phyloP scores from a whole-genome alignment of 2,888 invertebrate genomes.

The Thera britannica region DNA sequence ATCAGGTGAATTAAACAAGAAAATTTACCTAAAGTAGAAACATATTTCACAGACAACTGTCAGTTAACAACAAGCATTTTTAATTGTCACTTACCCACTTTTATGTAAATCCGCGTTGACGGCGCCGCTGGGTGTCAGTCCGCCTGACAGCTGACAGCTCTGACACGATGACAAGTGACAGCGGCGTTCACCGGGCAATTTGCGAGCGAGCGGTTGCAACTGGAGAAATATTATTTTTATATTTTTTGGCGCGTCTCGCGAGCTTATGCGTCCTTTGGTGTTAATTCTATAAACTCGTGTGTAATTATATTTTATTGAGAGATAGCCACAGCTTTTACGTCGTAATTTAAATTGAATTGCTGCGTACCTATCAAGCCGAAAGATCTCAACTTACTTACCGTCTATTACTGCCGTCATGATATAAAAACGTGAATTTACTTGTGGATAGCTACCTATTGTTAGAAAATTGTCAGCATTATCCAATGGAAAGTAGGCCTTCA shows the following conservation, averaged over 20 bases:
- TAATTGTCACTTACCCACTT: constrained; percentile 72
- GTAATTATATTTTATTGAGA: constrained; percentile 2
- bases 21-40: constrained; percentile 38
- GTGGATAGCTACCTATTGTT: no score
- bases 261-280: constrained; percentile 41
- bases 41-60: constrained; percentile 24
- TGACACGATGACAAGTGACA: constrained; percentile 75
- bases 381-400: no score
- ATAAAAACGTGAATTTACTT: no score
- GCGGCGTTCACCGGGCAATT: constrained; percentile 71
- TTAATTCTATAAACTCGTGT: constrained; percentile 31
- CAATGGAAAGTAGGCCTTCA: no score
- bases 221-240: constrained; percentile 59
- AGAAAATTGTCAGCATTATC: no score
- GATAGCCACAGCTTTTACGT: neutral
- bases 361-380: no score
- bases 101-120: constrained; percentile 76
- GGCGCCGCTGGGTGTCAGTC: constrained; percentile 53
- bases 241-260: constrained; percentile 47
- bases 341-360: neutral
- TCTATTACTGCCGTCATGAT: no score
- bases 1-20: constrained; percentile 8
- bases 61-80: constrained; percentile 59
- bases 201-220: constrained; percentile 63
- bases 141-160: constrained; percentile 57